Evolutionary conservation across 2,113 vertebrate species (phyloP).

Genomic region (Muscicapa adusta): DNA sequence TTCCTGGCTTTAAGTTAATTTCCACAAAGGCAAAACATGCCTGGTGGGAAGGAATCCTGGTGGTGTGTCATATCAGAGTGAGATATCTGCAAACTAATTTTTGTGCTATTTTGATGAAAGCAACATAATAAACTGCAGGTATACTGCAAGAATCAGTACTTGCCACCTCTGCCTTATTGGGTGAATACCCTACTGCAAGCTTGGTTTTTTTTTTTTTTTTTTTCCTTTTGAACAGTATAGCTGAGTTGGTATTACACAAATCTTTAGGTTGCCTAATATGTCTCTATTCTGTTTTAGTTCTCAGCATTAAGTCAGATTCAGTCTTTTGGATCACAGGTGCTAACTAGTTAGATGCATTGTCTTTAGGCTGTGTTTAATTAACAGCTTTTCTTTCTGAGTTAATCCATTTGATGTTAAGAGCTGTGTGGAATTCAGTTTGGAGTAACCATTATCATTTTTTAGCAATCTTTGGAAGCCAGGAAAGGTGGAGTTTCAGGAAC

Average conservation of each 20-base stretch:
- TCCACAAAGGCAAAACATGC: neutral
- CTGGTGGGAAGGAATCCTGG: neutral
- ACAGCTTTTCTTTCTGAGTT: neutral
- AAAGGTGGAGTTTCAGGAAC: neutral
- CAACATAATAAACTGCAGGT: neutral
- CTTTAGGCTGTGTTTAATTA: neutral
- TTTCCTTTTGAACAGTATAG: neutral
- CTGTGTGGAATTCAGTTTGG: neutral
- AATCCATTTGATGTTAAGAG: neutral
- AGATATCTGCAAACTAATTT: neutral
- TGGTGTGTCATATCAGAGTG: neutral
- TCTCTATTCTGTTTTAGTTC: neutral
- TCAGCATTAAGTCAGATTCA: neutral
- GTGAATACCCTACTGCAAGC: neutral
- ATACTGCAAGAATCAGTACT: neutral
- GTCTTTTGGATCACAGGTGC: neutral
- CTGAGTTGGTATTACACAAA: neutral
- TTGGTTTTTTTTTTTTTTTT: neutral
- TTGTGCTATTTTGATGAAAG: neutral
- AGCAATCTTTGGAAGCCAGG: neutral
- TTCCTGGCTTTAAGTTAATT: conserved; percentile 20
- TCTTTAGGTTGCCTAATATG: neutral
- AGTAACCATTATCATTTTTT: neutral
- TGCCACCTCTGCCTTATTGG: neutral
- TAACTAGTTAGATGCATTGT: neutral